Conservation (phyloP, 2,797 vertebrate species). For the Gambelia wislizenii region DNA sequence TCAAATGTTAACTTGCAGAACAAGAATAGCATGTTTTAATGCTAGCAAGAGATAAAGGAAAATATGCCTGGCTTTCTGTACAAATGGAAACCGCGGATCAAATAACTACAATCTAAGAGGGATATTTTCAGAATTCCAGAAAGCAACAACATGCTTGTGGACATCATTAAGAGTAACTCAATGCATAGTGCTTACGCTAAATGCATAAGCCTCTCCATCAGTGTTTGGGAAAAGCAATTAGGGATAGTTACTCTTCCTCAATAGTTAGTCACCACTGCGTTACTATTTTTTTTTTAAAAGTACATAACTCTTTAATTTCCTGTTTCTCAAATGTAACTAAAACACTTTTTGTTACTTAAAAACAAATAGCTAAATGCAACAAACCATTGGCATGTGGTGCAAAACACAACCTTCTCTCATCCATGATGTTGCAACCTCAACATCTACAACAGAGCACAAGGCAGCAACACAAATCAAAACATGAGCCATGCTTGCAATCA, state of each 20-base stretch:
- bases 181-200: neutral
- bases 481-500: neutral
- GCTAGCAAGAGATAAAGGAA: slow-evolving; percentile 49
- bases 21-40: slow-evolving; percentile 53
- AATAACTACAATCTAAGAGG: slow-evolving; percentile 21
- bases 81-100: slow-evolving; percentile 34
- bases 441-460: no score
- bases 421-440: neutral
- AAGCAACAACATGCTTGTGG: neutral
- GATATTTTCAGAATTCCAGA: neutral
- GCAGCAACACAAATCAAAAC: no score
- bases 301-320: neutral
- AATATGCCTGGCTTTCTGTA: slow-evolving; percentile 39
- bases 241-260: no score
- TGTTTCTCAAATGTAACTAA: neutral
- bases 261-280: neutral
- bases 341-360: neutral
- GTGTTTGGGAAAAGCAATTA: neutral
- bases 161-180: neutral
- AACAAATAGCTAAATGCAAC: neutral
- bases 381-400: neutral
- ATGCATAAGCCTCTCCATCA: neutral
- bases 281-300: neutral
- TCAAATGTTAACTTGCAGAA: slow-evolving; percentile 52
- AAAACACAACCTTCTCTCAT: neutral